These are phyloP conservation scores for Calliopsis andreniformis DNA, from an alignment of 1,140 invertebrate genomes.

Conservation along the genomic window DNA sequence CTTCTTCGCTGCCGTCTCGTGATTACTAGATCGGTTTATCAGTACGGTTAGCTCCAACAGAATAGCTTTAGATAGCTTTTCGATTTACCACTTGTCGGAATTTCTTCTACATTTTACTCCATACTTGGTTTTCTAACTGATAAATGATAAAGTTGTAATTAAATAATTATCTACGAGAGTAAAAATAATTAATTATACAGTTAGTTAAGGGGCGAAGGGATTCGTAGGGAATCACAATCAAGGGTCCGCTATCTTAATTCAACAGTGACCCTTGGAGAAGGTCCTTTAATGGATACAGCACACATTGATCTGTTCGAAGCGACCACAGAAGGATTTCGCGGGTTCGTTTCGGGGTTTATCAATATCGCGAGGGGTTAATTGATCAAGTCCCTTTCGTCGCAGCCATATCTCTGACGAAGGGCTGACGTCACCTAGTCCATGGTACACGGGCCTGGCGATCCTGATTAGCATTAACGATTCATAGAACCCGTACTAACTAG, in stretches of 20 bases:
- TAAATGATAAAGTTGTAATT: too few relatives aligned
- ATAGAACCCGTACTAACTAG: conserved; percentile 75
- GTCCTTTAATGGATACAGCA: conserved; percentile 18
- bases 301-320: conserved; percentile 12
- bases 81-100: too few relatives aligned
- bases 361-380: conserved; percentile 73
- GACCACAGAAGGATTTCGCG: conserved; percentile 35
- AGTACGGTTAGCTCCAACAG: conserved; percentile 28
- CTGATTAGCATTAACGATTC: conserved; percentile 80
- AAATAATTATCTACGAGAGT: too few relatives aligned
- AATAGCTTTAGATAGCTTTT: conserved; percentile 1
- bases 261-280: not conserved
- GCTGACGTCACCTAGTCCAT: conserved; percentile 71
- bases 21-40: conserved; percentile 39
- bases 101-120: too few relatives aligned
- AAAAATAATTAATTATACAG: too few relatives aligned
- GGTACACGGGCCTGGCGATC: conserved; percentile 68
- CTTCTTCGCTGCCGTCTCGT: not conserved
- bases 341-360: conserved; percentile 63
- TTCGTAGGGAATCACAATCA: not conserved
- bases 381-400: conserved; percentile 71
- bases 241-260: not conserved
- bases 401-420: conserved; percentile 71
- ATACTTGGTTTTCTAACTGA: too few relatives aligned
- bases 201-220: too few relatives aligned